Conservation (phyloP, 64 coral and sea anemone genomes). For the Stichodactyla mertensii region DNA sequence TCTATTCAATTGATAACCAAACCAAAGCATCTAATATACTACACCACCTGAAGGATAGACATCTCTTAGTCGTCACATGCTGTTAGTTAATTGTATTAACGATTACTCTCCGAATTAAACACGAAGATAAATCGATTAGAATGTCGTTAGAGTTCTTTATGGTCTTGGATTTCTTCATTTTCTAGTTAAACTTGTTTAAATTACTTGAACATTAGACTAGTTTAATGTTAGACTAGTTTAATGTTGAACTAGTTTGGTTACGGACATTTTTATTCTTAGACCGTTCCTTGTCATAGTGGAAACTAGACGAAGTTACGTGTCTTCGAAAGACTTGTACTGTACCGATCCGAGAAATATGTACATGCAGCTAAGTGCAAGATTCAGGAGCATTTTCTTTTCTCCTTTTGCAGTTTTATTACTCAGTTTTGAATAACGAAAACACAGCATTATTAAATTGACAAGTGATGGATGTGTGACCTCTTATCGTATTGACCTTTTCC, state of each 20-base stretch:
- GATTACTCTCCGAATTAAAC: not conserved
- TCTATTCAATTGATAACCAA: not conserved
- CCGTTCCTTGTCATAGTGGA: too few species aligned
- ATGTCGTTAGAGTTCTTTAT: not conserved
- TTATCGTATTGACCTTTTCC: slow-evolving; percentile 1
- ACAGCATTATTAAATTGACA: not conserved
- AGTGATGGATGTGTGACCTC: not conserved
- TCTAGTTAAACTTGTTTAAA: not conserved
- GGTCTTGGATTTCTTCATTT: not conserved
- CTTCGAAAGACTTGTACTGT: too few species aligned
- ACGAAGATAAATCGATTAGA: not conserved
- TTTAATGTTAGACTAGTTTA: not conserved
- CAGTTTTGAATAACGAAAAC: not conserved
- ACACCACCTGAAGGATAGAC: not conserved
- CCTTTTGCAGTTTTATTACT: too few species aligned
- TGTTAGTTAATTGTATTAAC: not conserved
- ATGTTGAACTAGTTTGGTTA: not conserved
- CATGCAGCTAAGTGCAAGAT: not conserved
- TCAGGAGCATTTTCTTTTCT: not conserved
- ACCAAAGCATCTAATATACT: not conserved
- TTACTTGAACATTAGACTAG: not conserved
- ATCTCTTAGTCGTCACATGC: not conserved
- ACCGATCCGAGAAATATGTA: too few species aligned
- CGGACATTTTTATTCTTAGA: too few species aligned
- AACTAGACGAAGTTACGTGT: too few species aligned